Percentiles rank a stretch among this genome's conserved stretches.
These are phyloP conservation scores for Mythimna impura DNA, from an alignment of 2,888 invertebrate species.

Conservation along the genomic window DNA sequence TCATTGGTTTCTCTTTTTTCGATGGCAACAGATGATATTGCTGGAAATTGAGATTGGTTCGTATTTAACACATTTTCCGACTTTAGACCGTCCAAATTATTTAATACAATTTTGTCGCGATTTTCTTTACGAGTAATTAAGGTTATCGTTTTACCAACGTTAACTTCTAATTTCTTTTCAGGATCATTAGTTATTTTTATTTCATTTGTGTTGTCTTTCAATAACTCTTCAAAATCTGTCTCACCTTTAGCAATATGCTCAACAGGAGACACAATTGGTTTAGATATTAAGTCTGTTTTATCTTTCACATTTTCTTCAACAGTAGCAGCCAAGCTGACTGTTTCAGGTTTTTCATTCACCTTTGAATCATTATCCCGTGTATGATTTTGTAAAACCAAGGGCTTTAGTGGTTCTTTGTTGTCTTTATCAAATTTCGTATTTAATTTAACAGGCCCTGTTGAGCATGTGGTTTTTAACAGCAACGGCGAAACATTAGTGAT, in stretches of 20 bases:
- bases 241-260: constrained; percentile 81
- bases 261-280: constrained; percentile 50
- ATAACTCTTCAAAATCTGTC: constrained; percentile 88
- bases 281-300: constrained; percentile 64
- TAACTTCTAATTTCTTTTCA: constrained; percentile 84
- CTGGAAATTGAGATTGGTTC: constrained; percentile 19
- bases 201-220: constrained; percentile 88
- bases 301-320: constrained; percentile 67
- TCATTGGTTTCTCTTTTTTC: constrained; percentile 38
- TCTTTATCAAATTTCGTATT: constrained; percentile 76
- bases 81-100: constrained; percentile 53
- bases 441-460: constrained; percentile 73
- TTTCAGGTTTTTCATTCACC: constrained; percentile 49
- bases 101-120: constrained; percentile 63
- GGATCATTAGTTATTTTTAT: constrained; percentile 85
- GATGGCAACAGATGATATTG: constrained; percentile 31
- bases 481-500: constrained; percentile 83
- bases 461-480: constrained; percentile 77
- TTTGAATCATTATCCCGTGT: constrained; percentile 57
- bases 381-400: constrained; percentile 64
- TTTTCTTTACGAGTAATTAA: constrained; percentile 69
- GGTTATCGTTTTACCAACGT: constrained; percentile 82
- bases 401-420: constrained; percentile 60
- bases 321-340: constrained; percentile 30
- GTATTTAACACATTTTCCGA: constrained; percentile 47